Evolutionary conservation across 2,888 invertebrate genomes (phyloP), one percentile per base, ranked within the genome.

Genomic region (Sericinus montela): DNA sequence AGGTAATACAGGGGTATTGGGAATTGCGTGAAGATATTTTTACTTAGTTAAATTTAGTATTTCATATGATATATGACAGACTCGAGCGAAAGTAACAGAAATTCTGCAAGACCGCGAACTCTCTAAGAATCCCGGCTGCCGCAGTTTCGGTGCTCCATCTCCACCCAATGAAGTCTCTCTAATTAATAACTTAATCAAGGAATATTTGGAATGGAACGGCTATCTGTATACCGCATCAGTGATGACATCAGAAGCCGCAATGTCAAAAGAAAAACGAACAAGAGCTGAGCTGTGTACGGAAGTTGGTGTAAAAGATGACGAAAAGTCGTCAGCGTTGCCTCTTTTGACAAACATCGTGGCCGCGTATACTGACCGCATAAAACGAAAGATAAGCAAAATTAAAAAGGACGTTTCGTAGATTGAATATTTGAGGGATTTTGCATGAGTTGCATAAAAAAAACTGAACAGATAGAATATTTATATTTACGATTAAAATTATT

Each of bases 131-230:
- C 44, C 60, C 1, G 64, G 66, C 1, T 63, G 57, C 28, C 63
- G 57, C 13, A 62, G 58, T 16, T 53, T 63, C 0, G 51, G 58
- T 1, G 68, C 78, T 0, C 86, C 87, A 0, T 35, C 57, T 53
- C 81, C 80, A 0, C 51, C 72, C 0, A 67, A 70, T 0, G 86
- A 86, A 59, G 80, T 85, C 0, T 54, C 90, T 30, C 72, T 93
- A 0, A 79, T 93, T 36, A 94, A 94, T 60, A 92, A 93, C 64
- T 76, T 94, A 0, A 86, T 94, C 4, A 75, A 91, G 50, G 93
- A 94, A 66, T 94, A 93, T 65, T 71, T 94, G 3, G 89, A 91
- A 56, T 94, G 93, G 93, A 93, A 93, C 59, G 93, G 93, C 0
- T 94, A 93, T 59, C 79, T 92, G 19, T 93, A 93, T 57, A 91